Conservation (phyloP, 2,888 invertebrate species). For the Tetragonisca angustula region DNA sequence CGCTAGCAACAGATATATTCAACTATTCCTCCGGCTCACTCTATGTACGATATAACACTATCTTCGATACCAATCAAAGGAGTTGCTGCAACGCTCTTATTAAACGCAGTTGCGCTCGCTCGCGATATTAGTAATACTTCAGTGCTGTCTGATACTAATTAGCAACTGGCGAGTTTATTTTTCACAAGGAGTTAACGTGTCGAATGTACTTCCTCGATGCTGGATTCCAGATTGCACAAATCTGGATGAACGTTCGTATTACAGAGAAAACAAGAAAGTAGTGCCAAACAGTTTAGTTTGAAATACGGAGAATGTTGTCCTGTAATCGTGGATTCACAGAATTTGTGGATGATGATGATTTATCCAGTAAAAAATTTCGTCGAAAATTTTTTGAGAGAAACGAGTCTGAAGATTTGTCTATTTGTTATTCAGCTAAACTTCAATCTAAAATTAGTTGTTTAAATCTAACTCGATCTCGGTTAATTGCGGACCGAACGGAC, state of each 20-base stretch:
- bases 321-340: too few species aligned
- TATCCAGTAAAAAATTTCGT: too few species aligned
- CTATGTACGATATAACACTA: neutral
- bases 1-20: constrained; percentile 4
- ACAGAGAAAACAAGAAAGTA: neutral
- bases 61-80: constrained; percentile 18
- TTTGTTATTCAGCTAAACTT: too few species aligned
- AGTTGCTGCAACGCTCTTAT: constrained; percentile 35
- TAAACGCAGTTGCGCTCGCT: constrained; percentile 26
- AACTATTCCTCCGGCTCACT: neutral
- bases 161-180: constrained; percentile 23
- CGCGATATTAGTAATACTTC: constrained; percentile 34
- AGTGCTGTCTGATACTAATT: constrained; percentile 41
- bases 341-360: too few species aligned
- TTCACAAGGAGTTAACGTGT: constrained; percentile 22
- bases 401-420: too few species aligned
- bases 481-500: too few species aligned
- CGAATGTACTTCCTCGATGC: neutral
- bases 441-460: too few species aligned
- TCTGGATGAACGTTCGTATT: neutral
- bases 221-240: neutral
- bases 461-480: too few species aligned
- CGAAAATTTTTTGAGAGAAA: too few species aligned
- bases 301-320: neutral
- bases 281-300: neutral